Evolutionary conservation across 2,888 invertebrate species (phyloP).

Genomic region (Hemistola chrysoprasaria): DNA sequence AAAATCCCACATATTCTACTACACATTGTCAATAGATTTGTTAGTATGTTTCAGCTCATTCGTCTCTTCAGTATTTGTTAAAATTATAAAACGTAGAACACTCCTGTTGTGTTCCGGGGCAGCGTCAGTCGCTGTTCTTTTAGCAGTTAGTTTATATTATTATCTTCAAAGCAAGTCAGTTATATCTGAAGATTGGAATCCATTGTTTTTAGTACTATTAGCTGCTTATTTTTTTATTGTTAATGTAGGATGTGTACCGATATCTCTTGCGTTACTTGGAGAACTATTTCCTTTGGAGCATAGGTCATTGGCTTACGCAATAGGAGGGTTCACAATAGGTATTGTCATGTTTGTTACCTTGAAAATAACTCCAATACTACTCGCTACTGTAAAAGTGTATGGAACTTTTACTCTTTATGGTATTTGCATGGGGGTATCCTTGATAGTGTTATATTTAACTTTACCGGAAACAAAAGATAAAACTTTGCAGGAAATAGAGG

Average conservation of each 20-base stretch:
- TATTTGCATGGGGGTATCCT: constrained; percentile 18
- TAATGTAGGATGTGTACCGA: constrained; percentile 58
- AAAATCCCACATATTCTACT: constrained; percentile 30
- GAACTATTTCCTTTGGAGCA: constrained; percentile 60
- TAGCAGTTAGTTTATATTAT: constrained; percentile 28
- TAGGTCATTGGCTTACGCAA: constrained; percentile 46
- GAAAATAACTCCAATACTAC: constrained; percentile 42
- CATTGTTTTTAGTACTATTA: constrained; percentile 47
- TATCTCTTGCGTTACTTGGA: constrained; percentile 55
- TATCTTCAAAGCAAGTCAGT: constrained; percentile 32
- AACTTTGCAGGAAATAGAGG: constrained; percentile 42
- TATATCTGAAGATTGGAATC: constrained; percentile 36
- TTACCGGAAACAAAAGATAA: constrained; percentile 44
- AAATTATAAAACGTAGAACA: constrained; percentile 33
- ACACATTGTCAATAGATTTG: constrained; percentile 39
- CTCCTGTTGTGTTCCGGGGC: constrained; percentile 43
- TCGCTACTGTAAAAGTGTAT: constrained; percentile 34
- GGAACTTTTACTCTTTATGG: constrained; percentile 43
- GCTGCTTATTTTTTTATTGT: constrained; percentile 48
- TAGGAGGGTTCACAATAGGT: constrained; percentile 43
- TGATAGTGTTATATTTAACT: constrained; percentile 35
- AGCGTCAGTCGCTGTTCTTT: constrained; percentile 29
- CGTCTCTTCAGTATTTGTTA: constrained; percentile 28
- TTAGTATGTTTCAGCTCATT: constrained; percentile 32
- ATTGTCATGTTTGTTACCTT: constrained; percentile 41